Conservation (phyloP, 2,113 vertebrate species). For the Paracanthobrama guichenoti region DNA sequence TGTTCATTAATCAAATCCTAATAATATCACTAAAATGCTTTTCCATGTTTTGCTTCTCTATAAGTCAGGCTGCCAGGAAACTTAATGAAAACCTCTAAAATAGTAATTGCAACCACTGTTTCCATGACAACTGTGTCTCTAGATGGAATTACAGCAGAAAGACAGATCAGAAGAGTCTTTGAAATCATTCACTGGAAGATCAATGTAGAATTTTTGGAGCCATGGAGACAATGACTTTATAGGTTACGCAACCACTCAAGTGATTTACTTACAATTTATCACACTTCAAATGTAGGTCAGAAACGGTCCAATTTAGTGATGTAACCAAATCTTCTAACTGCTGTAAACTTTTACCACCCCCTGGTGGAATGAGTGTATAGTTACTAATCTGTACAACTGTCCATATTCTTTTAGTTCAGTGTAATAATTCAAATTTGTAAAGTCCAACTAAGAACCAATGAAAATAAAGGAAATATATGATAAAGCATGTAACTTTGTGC, state of each 20-base stretch:
- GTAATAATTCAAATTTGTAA: too few relatives aligned
- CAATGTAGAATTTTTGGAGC: constrained; percentile 10
- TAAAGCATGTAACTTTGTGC: neutral
- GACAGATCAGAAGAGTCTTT: constrained; percentile 19
- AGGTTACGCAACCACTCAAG: constrained; percentile 4
- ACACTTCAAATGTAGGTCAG: constrained; percentile 31
- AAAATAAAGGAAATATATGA: neutral
- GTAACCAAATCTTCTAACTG: neutral
- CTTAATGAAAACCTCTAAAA: constrained; percentile 12
- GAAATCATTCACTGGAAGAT: constrained; percentile 12
- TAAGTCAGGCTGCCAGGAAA: constrained; percentile 15
- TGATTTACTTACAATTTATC: constrained; percentile 28
- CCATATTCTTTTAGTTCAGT: neutral
- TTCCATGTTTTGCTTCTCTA: neutral
- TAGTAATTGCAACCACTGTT: neutral
- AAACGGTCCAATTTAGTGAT: neutral
- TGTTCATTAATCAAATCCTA: neutral
- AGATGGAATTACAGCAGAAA: constrained; percentile 5
- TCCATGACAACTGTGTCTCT: neutral
- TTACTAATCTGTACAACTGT: neutral
- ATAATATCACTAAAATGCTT: neutral
- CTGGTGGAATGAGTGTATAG: constrained; percentile 13
- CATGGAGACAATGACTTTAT: neutral
- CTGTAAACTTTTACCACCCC: neutral
- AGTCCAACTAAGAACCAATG: neutral